A percentile compares a stretch with the other conserved stretches of the same genome.
phyloP scores from a whole-genome alignment of 2,888 invertebrate species.

The Hymenopus coronatus region DNA sequence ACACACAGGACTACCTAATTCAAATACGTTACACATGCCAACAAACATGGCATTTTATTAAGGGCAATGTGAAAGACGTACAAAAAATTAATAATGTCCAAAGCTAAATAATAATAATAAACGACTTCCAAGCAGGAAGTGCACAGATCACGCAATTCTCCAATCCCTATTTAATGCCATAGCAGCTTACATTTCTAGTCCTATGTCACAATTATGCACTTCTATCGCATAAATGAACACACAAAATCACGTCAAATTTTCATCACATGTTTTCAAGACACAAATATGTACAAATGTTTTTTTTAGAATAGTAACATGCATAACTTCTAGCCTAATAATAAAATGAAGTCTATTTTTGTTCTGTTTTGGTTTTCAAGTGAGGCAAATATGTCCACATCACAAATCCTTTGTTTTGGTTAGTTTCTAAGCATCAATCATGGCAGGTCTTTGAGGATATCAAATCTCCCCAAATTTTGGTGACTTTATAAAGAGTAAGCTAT shows the following conservation, averaged over 20 bases:
- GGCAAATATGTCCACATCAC: not conserved
- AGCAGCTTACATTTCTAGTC: not conserved
- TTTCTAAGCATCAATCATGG: slow-evolving; percentile 10
- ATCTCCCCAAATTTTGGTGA: not conserved
- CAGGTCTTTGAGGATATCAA: not conserved
- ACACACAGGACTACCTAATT: not conserved
- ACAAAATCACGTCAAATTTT: slow-evolving; percentile 9
- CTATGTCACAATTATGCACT: not conserved
- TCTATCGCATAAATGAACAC: slow-evolving; percentile 15
- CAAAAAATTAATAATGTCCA: slow-evolving; percentile 2
- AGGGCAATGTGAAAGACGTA: slow-evolving; percentile 4
- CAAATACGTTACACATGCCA: not conserved
- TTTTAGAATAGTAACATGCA: slow-evolving; percentile 16
- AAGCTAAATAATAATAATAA: slow-evolving; percentile 13
- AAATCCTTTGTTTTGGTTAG: slow-evolving; percentile 1
- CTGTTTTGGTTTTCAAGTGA: slow-evolving; percentile 2
- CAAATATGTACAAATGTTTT: slow-evolving; percentile 6
- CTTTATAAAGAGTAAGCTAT: not conserved
- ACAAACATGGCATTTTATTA: not conserved
- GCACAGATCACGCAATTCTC: not conserved
- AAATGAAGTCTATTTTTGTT: not conserved
- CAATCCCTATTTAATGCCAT: not conserved
- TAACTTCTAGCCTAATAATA: not conserved
- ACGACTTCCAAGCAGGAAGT: not conserved
- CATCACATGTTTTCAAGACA: slow-evolving; percentile 5